A percentile compares a stretch with the other conserved stretches of the same genome.
These are phyloP conservation scores for Tragulus kanchil DNA, from an alignment of 2,113 vertebrate genomes.

Conservation along the genomic window DNA sequence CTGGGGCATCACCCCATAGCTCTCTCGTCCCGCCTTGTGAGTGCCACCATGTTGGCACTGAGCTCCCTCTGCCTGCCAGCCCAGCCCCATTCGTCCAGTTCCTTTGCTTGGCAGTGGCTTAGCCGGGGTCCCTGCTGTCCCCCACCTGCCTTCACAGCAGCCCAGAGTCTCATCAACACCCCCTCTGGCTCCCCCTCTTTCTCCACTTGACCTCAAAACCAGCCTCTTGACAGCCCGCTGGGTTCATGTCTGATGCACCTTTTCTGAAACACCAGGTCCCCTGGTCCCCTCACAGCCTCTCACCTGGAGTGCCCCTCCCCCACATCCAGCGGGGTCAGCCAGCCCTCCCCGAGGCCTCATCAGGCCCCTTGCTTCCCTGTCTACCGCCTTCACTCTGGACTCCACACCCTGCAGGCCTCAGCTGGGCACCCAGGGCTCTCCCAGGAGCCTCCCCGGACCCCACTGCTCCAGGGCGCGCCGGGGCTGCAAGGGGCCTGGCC, in stretches of 20 bases:
- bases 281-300: not conserved
- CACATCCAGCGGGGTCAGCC: not conserved
- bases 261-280: not conserved
- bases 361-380: not conserved
- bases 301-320: not conserved
- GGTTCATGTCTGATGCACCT: not conserved
- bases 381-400: not conserved
- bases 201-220: not conserved
- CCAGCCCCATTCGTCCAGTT: not conserved
- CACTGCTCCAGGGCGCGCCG: accelerated
- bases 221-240: not conserved
- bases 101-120: not conserved
- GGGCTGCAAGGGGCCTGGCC: not conserved
- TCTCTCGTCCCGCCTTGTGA: not conserved
- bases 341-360: not conserved
- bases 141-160: not conserved
- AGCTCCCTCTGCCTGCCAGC: accelerated
- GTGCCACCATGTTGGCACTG: not conserved
- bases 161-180: not conserved
- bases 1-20: not conserved
- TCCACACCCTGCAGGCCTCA: not conserved
- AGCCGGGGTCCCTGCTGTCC: not conserved
- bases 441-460: not conserved
- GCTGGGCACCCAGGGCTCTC: no score
- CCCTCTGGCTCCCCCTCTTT: not conserved